Conservation (phyloP, 2,888 invertebrate genomes). For the Amphipoea oculea region DNA sequence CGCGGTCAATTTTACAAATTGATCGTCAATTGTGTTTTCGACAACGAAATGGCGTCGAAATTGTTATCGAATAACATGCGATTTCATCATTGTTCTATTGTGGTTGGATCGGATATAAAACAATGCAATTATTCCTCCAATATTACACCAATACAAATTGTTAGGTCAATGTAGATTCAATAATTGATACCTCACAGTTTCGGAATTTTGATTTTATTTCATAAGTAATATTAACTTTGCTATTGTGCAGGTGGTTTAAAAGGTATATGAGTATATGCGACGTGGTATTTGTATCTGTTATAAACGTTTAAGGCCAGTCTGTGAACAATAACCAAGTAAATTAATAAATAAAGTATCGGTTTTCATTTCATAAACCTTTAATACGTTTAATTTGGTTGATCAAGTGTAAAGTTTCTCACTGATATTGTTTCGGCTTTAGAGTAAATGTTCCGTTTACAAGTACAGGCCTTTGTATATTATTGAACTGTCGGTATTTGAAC, state of each 20-base stretch:
- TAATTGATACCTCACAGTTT: slow-evolving; percentile 63
- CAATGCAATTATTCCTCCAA: slow-evolving; percentile 75
- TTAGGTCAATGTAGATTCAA: slow-evolving; percentile 66
- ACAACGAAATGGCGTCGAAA: slow-evolving; percentile 72
- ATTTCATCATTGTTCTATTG: slow-evolving; percentile 76
- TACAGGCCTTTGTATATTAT: slow-evolving; percentile 65
- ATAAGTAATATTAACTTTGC: slow-evolving; percentile 16
- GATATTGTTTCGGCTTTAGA: slow-evolving; percentile 56
- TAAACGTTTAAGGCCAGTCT: background rate
- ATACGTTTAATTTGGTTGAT: slow-evolving; percentile 61
- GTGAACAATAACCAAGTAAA: slow-evolving; percentile 26
- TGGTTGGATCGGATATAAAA: slow-evolving; percentile 73
- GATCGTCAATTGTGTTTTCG: slow-evolving; percentile 69
- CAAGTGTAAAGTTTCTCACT: slow-evolving; percentile 63
- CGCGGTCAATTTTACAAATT: slow-evolving; percentile 73
- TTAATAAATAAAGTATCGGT: slow-evolving; percentile 41
- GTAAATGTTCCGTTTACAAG: slow-evolving; percentile 66
- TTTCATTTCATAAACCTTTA: slow-evolving; percentile 58
- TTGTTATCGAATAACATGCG: slow-evolving; percentile 74
- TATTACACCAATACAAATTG: slow-evolving; percentile 69
- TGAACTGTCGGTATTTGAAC: slow-evolving; percentile 72
- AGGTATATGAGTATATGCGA: background rate
- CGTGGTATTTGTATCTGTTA: background rate
- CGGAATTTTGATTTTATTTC: slow-evolving; percentile 57
- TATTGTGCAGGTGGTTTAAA: background rate